A percentile compares a stretch with the other conserved stretches of the same genome.
Evolutionary conservation across 2,888 invertebrate genomes (phyloP).

Genomic region (Prionchulus punctatus): DNA sequence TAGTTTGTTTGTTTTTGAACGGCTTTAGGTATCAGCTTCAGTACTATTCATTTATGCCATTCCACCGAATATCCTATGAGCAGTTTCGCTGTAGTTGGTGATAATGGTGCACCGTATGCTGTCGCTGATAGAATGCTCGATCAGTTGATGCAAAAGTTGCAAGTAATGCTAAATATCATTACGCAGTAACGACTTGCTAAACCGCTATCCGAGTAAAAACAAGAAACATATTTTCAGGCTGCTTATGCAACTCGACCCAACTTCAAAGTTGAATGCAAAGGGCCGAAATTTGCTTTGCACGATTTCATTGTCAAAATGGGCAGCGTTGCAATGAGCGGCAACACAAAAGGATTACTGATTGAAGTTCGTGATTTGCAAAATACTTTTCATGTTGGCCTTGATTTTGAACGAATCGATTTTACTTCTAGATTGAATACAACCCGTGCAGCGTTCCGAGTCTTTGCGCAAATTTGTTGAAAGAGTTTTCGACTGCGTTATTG

Average conservation of each 20-base stretch:
- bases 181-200: background rate
- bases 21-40: background rate
- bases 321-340: background rate
- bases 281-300: background rate
- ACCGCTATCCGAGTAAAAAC: background rate
- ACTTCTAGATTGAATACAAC: background rate
- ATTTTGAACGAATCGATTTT: background rate
- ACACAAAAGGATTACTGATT: background rate
- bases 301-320: background rate
- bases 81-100: background rate
- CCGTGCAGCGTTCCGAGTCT: background rate
- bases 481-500: background rate
- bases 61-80: background rate
- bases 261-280: background rate
- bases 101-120: background rate
- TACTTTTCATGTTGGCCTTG: background rate
- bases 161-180: background rate
- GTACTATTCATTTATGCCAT: conserved; percentile 3
- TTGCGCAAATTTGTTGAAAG: background rate
- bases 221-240: background rate
- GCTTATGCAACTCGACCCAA: background rate
- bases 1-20: too few species aligned
- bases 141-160: background rate
- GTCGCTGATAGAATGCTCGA: conserved; percentile 1
- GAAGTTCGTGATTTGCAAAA: background rate